These are phyloP conservation scores for Hylaeus anthracinus DNA, from an alignment of 1,140 invertebrate genomes.

Conservation along the genomic window DNA sequence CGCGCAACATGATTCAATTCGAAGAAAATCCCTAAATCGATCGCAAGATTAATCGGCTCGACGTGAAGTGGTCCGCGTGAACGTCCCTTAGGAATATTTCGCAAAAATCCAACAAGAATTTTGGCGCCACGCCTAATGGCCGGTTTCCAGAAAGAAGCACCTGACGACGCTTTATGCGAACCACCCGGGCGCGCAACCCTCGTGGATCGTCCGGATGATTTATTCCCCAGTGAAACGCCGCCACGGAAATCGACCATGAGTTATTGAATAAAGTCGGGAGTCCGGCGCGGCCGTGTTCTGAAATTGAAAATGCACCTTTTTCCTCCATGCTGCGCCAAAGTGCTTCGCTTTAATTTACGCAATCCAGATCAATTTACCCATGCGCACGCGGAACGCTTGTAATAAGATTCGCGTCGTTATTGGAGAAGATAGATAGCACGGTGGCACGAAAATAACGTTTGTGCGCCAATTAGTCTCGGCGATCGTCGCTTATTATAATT, in stretches of 20 bases:
- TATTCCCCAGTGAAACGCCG: background rate
- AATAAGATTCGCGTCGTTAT: slow-evolving; percentile 37
- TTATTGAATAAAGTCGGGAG: background rate
- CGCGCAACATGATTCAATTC: no score
- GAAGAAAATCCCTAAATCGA: no score
- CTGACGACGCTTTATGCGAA: no score
- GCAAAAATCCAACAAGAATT: no score
- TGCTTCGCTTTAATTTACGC: slow-evolving; percentile 40
- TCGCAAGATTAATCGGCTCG: no score
- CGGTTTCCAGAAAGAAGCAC: no score
- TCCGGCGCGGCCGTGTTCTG: background rate
- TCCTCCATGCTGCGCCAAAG: background rate
- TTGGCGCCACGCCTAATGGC: no score
- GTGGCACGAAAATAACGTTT: slow-evolving; percentile 5
- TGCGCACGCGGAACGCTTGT: slow-evolving; percentile 11
- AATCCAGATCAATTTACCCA: slow-evolving; percentile 29
- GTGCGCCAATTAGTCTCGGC: no score
- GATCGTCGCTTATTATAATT: no score
- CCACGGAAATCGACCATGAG: slow-evolving; percentile 2
- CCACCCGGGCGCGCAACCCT: background rate
- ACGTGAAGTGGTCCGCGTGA: no score
- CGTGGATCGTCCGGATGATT: slow-evolving; percentile 11
- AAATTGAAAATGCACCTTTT: slow-evolving; percentile 24
- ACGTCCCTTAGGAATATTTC: no score
- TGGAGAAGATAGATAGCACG: slow-evolving; percentile 8